phyloP scores from a whole-genome alignment of 1,140 invertebrate species.

The Ceratina australensis region DNA sequence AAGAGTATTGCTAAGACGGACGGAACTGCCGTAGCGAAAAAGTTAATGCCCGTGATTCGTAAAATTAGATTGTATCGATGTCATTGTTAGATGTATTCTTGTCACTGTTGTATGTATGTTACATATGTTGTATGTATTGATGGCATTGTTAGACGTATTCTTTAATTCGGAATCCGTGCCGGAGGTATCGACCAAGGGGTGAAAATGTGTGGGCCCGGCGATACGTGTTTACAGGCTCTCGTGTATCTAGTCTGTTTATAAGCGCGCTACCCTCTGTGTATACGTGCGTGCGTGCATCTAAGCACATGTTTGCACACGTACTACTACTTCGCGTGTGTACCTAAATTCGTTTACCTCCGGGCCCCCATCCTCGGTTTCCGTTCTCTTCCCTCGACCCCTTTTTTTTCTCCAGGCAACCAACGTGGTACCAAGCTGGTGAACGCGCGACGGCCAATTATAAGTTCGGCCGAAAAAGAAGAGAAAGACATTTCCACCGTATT shows the following conservation, averaged over 20 bases:
- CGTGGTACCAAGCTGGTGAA: background rate
- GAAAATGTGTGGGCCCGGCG: slow-evolving; percentile 20
- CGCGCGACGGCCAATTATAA: slow-evolving; percentile 1
- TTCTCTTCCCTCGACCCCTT: background rate
- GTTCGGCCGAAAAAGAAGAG: slow-evolving; percentile 1
- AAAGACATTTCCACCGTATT: background rate
- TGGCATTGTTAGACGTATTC: no score
- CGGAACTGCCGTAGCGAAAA: no score
- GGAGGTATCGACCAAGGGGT: slow-evolving; percentile 19
- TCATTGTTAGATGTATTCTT: no score
- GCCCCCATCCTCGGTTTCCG: background rate
- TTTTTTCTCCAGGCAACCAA: background rate
- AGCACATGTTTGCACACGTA: background rate
- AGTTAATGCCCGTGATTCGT: no score
- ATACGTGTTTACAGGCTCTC: slow-evolving; percentile 28
- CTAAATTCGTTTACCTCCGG: slow-evolving; percentile 10
- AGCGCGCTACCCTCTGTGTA: background rate
- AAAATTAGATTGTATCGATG: no score
- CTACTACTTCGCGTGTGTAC: slow-evolving; percentile 13
- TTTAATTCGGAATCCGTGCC: no score
- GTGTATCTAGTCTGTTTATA: slow-evolving; percentile 33
- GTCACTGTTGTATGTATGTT: no score
- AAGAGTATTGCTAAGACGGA: no score
- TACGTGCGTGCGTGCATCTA: background rate
- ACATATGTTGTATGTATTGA: no score